phyloP scores from a whole-genome alignment of 2,113 vertebrate species.

The Puma concolor region DNA sequence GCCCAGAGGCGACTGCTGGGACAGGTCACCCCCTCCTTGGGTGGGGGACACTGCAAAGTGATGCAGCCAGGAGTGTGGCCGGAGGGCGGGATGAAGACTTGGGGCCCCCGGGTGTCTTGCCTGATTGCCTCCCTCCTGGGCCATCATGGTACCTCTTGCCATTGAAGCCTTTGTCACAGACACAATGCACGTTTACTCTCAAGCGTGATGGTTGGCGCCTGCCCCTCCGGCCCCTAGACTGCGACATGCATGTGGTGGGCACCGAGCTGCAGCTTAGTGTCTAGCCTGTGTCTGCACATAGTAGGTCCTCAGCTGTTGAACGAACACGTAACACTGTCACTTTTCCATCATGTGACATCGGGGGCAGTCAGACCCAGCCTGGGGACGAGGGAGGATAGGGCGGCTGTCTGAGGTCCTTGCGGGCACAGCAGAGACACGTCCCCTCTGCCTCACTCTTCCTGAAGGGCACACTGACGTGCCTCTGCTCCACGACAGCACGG shows the following conservation, averaged over 20 bases:
- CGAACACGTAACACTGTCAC: not conserved
- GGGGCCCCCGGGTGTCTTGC: not conserved
- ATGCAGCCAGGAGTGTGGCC: too few species aligned
- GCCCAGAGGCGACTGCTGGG: not conserved
- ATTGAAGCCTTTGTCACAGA: not conserved
- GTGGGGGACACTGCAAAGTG: too few species aligned
- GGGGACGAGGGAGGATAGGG: accelerated
- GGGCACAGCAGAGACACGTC: accelerated
- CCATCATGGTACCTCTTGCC: not conserved
- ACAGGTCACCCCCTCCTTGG: not conserved
- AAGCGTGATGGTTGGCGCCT: accelerated
- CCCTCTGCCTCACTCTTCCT: accelerated
- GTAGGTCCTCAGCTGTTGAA: not conserved
- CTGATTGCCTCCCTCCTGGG: accelerated
- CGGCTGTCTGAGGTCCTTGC: not conserved
- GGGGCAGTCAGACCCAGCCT: not conserved
- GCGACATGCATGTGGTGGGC: accelerated
- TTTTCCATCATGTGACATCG: accelerated
- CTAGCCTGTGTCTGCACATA: not conserved
- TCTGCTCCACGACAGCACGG: accelerated
- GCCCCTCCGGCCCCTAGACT: accelerated
- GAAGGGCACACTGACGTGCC: too few species aligned
- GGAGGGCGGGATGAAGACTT: not conserved
- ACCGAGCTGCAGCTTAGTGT: not conserved
- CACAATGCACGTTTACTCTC: accelerated